Evolutionary conservation across 2,888 invertebrate genomes (phyloP), one percentile per base, ranked within the genome.

Genomic region (Automeris io): DNA sequence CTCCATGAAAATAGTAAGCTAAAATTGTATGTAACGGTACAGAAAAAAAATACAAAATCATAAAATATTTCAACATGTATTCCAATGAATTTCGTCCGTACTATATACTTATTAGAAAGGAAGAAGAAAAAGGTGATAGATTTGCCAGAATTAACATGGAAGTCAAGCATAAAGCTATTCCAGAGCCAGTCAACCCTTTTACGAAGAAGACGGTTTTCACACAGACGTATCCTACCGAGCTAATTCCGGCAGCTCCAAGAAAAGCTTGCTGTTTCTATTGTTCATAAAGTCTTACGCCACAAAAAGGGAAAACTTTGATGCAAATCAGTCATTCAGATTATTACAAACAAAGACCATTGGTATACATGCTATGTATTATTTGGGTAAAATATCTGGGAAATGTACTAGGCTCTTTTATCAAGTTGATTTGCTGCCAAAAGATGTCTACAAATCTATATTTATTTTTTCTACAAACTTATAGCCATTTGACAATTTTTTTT

Each of bases 71-170:
- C 35, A 56, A 50, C 48, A 80, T 75, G 78, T 70, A 69, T 59
- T 61, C 70, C 1, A 83, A 82, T 47, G 74, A 78, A 5, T 72
- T 75, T 41, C 72, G 85, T 5, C 85, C 85, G 18, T 85, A 67
- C 55, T 85, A 66, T 46, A 70, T 85, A 44, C 43, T 65, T 0
- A 59, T 85, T 31, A 70, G 51, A 45, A 85, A 85, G 45, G 85
- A 83, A 52, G 85, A 85, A 47, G 83, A 85, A 39, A 83, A 85
- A 42, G 85, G 83, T 1, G 85, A 85, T 32, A 75, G 65, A 47
- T 71, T 61, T 44, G 82, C 80, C 1, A 69, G 64, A 42, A 74
- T 85, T 23, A 76, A 75, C 41, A 73, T 85, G 77, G 82, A 85
- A 61, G 57, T 85, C 29, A 83, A 81, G 46, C 74, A 74, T 43